A percentile compares a stretch with the other conserved stretches of the same genome.
Evolutionary conservation across 2,888 invertebrate species (phyloP).

Genomic region (Drosophila longiperda): DNA sequence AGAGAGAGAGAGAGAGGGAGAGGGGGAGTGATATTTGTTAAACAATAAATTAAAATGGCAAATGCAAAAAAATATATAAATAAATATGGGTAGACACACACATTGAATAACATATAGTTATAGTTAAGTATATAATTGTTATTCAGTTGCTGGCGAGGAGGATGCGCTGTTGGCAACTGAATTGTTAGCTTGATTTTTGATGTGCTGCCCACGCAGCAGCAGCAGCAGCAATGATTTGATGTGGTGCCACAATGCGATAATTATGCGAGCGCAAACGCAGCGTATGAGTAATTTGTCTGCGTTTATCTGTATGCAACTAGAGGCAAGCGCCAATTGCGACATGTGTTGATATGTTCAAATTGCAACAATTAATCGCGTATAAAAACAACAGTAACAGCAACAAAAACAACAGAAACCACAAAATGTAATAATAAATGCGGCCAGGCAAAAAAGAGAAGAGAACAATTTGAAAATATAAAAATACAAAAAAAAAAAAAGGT

Average conservation of each 20-base stretch:
- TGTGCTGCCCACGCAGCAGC: constrained; percentile 30
- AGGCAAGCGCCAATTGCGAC: constrained; percentile 60
- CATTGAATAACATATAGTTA: constrained; percentile 9
- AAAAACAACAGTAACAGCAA: constrained; percentile 26
- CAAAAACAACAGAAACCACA: constrained; percentile 53
- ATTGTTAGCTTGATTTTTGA: constrained; percentile 32
- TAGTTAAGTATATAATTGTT: constrained; percentile 57
- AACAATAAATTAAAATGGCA: constrained; percentile 68
- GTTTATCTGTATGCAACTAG: constrained; percentile 61
- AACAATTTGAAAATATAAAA: constrained; percentile 5
- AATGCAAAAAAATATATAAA: constrained; percentile 31
- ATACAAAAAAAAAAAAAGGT: background rate
- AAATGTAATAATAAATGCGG: constrained; percentile 70
- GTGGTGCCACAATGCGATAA: constrained; percentile 64
- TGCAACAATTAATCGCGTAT: constrained; percentile 68
- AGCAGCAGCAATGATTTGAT: constrained; percentile 52
- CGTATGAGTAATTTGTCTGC: constrained; percentile 73
- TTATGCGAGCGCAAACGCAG: constrained; percentile 71
- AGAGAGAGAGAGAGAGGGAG: background rate
- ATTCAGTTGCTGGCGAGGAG: constrained; percentile 66
- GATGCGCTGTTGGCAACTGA: constrained; percentile 65
- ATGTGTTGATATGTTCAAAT: constrained; percentile 74
- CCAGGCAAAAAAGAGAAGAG: constrained; percentile 54
- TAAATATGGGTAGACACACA: background rate
- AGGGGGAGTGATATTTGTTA: constrained; percentile 58